These are phyloP conservation scores for Geotrupes spiniger DNA, from an alignment of 2,888 invertebrate genomes.

Conservation along the genomic window DNA sequence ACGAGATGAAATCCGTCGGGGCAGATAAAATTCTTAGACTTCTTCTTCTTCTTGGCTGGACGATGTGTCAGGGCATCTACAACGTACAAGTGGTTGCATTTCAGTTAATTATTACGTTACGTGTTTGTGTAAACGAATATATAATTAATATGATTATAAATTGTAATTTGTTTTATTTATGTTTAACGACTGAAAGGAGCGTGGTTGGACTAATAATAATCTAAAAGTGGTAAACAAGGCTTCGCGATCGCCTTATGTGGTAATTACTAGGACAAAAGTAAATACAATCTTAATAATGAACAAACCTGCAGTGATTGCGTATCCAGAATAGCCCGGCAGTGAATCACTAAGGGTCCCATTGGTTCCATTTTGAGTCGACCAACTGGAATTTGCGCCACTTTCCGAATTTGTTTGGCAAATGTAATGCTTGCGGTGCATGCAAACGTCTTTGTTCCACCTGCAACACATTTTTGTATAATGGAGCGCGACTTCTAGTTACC, in stretches of 20 bases:
- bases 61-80: not conserved
- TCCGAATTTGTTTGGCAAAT: slow-evolving; percentile 18
- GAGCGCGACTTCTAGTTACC: not conserved
- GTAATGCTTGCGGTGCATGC: slow-evolving; percentile 17
- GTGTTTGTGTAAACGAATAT: too few relatives aligned
- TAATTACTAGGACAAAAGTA: too few relatives aligned
- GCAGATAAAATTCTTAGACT: slow-evolving; percentile 16
- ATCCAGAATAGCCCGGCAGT: slow-evolving; percentile 15
- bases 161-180: too few relatives aligned
- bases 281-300: not conserved
- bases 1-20: slow-evolving; percentile 62
- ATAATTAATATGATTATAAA: too few relatives aligned
- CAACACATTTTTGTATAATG: too few relatives aligned
- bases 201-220: too few relatives aligned
- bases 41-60: slow-evolving; percentile 5
- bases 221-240: too few relatives aligned
- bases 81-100: too few relatives aligned
- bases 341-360: slow-evolving; percentile 11
- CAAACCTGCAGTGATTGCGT: not conserved
- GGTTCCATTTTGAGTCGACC: too few relatives aligned
- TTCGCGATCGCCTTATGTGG: too few relatives aligned
- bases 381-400: not conserved
- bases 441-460: slow-evolving; percentile 17
- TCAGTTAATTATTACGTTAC: too few relatives aligned
- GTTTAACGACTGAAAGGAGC: too few relatives aligned